Conservation (phyloP, 2,888 invertebrate species). For the Capitulum mitella region DNA sequence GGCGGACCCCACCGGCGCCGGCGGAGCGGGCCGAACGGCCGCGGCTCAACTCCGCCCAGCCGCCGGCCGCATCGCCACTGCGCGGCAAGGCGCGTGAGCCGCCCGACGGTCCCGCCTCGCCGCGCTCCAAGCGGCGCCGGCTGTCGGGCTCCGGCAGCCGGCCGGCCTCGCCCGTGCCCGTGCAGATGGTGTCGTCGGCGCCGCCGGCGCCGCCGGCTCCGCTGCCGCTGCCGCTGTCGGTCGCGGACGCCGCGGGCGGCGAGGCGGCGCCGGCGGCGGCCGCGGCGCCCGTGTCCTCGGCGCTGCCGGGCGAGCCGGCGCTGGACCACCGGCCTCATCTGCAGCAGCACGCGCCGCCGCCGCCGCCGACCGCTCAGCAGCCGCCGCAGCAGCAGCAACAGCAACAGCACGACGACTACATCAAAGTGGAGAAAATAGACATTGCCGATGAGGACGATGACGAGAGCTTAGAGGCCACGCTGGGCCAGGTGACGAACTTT, state of each 20-base stretch:
- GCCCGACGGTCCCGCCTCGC: neutral
- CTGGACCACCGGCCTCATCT: neutral
- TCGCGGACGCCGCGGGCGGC: neutral
- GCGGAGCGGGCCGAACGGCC: neutral
- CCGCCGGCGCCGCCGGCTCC: neutral
- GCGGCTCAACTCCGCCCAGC: neutral
- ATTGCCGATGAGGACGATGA: too few relatives aligned
- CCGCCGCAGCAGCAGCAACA: conserved; percentile 9
- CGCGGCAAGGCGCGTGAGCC: neutral
- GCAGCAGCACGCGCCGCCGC: conserved; percentile 17
- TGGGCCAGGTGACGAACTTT: neutral
- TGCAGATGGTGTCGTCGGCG: neutral
- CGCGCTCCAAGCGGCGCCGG: conserved; percentile 2
- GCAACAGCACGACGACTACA: too few relatives aligned
- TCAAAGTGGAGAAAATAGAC: too few relatives aligned
- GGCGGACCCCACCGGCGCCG: neutral
- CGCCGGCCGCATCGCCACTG: neutral
- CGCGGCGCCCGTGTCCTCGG: neutral
- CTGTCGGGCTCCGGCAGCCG: neutral
- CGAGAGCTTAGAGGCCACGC: neutral
- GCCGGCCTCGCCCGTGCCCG: neutral
- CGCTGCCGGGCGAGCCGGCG: neutral
- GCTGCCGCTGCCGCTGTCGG: neutral
- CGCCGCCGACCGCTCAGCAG: neutral
- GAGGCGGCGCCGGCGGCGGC: neutral